phyloP scores from a whole-genome alignment of 2,797 vertebrate species.

The Arctocebus calabarensis region DNA sequence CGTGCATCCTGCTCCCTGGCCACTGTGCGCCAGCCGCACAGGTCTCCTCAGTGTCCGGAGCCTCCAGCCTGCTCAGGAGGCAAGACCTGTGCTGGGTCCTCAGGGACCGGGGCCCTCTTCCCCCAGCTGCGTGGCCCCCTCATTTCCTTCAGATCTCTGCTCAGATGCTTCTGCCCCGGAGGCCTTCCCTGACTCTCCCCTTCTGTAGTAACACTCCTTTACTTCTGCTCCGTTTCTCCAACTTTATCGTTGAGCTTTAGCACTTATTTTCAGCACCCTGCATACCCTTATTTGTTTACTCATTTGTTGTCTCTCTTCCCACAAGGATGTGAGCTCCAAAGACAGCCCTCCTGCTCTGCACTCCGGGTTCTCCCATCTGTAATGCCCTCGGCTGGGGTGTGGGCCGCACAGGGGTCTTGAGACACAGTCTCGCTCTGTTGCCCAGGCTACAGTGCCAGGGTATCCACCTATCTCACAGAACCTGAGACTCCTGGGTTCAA shows the following conservation, averaged over 20 bases:
- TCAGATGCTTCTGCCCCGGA: background rate
- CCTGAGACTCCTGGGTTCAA: too few species aligned
- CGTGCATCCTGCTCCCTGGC: background rate
- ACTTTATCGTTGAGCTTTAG: background rate
- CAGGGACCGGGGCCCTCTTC: background rate
- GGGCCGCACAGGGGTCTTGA: too few species aligned
- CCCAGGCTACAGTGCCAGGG: too few species aligned
- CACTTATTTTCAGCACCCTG: background rate
- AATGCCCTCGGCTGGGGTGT: background rate
- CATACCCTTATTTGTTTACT: background rate
- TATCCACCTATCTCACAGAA: too few species aligned
- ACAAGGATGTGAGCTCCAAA: background rate
- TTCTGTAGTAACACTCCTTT: background rate
- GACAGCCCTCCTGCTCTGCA: background rate
- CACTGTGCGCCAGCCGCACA: accelerated
- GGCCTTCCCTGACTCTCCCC: background rate
- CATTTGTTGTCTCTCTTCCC: background rate
- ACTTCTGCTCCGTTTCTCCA: background rate
- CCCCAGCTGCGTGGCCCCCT: background rate
- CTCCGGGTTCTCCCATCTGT: background rate
- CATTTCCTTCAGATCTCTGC: background rate
- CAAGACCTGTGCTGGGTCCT: background rate
- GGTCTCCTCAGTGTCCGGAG: background rate
- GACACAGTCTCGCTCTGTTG: too few species aligned
- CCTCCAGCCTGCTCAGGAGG: background rate